phyloP scores from a whole-genome alignment of 1,140 invertebrate species.

The Drosophila repleta region DNA sequence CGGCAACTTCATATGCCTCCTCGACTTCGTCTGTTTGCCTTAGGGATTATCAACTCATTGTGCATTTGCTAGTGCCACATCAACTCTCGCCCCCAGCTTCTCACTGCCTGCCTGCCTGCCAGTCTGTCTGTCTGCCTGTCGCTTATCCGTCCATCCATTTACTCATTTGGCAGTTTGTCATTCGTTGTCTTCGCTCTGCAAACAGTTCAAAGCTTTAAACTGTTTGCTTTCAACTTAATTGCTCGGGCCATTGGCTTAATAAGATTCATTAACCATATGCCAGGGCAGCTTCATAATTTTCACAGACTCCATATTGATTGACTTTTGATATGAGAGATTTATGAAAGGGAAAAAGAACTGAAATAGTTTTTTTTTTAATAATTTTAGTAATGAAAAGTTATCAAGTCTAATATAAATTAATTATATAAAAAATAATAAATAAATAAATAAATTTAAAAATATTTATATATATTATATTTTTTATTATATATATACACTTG shows the following conservation, averaged over 20 bases:
- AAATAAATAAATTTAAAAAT: too few relatives aligned
- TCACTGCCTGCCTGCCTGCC: not conserved
- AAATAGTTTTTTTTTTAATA: too few relatives aligned
- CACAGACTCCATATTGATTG: not conserved
- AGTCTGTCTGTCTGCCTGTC: conserved; percentile 8
- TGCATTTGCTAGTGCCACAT: conserved; percentile 34
- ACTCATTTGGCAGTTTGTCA: conserved; percentile 45
- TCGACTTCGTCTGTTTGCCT: conserved; percentile 47
- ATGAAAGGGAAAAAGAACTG: too few relatives aligned
- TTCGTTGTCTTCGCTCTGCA: conserved; percentile 12
- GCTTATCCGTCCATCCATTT: conserved; percentile 52
- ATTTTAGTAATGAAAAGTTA: too few relatives aligned
- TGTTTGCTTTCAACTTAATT: conserved; percentile 50
- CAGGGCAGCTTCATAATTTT: conserved; percentile 1
- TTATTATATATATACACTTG: too few relatives aligned
- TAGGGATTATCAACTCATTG: conserved; percentile 81
- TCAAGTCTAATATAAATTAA: too few relatives aligned
- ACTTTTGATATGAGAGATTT: not conserved
- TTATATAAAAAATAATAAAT: too few relatives aligned
- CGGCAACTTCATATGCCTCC: too few relatives aligned
- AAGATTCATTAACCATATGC: conserved; percentile 18
- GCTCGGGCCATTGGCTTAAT: conserved; percentile 36
- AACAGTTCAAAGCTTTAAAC: conserved; percentile 44
- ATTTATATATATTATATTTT: too few relatives aligned
- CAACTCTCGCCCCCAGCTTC: not conserved